phyloP scores from a whole-genome alignment of 92 coral and sea anemone species.

The Palythoa caribaeorum region DNA sequence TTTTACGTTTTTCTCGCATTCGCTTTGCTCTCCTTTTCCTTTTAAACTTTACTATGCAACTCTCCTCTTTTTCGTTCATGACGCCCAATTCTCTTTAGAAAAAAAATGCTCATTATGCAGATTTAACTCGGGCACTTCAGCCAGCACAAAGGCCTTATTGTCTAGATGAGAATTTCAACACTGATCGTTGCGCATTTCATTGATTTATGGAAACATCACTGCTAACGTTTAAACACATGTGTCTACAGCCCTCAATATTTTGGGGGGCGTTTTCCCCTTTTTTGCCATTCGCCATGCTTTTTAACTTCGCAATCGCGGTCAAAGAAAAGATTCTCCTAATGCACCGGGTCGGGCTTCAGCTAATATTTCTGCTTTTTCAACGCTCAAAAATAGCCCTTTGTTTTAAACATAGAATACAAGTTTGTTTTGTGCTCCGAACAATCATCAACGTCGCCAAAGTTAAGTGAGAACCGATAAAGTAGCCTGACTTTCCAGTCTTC shows the following conservation, averaged over 20 bases:
- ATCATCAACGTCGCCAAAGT: background rate
- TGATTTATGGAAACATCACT: background rate
- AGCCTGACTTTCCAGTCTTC: too few relatives aligned
- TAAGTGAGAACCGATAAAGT: background rate
- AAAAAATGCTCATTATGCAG: background rate
- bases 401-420: background rate
- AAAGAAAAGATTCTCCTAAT: background rate
- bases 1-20: slow-evolving; percentile 18
- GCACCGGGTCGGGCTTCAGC: background rate
- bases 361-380: background rate
- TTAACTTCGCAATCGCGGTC: background rate
- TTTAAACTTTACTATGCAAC: too few relatives aligned
- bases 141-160: slow-evolving; percentile 10
- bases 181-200: background rate
- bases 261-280: too few relatives aligned
- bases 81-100: too few relatives aligned
- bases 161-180: background rate
- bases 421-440: too few relatives aligned
- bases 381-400: background rate
- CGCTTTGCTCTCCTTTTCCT: background rate
- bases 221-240: background rate
- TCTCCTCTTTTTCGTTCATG: too few relatives aligned
- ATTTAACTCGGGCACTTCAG: slow-evolving; percentile 24
- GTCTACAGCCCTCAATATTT: background rate
- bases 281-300: background rate